Conservation (phyloP, 2,113 vertebrate genomes). For the Todiramphus chloris region DNA sequence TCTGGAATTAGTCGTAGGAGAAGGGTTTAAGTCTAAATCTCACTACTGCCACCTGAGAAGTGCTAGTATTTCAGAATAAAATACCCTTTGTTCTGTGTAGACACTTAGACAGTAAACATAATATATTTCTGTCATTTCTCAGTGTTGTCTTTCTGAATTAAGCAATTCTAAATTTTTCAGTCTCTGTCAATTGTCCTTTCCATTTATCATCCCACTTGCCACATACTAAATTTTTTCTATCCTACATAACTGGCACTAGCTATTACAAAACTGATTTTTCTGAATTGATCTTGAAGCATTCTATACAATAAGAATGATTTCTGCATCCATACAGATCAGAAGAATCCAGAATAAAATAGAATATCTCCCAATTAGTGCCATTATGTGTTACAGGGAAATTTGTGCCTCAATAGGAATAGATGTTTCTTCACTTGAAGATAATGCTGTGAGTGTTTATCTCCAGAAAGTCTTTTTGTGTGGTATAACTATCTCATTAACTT, state of each 20-base stretch:
- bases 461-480: not conserved
- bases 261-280: not conserved
- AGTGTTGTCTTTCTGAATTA: not conserved
- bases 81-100: not conserved
- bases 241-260: not conserved
- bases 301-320: not conserved
- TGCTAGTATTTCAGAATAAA: not conserved
- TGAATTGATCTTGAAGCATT: not conserved
- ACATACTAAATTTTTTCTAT: not conserved
- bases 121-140: not conserved
- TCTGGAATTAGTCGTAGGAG: not conserved
- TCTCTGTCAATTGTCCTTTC: not conserved
- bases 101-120: not conserved
- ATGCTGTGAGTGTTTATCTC: not conserved
- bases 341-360: not conserved
- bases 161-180: not conserved
- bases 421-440: not conserved
- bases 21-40: not conserved
- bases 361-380: not conserved
- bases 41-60: not conserved
- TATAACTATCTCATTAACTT: not conserved
- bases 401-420: not conserved
- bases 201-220: constrained; percentile 8
- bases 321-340: not conserved
- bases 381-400: not conserved